These are phyloP conservation scores for Leucopternis melanops DNA, from an alignment of 2,113 vertebrate genomes.

Conservation along the genomic window DNA sequence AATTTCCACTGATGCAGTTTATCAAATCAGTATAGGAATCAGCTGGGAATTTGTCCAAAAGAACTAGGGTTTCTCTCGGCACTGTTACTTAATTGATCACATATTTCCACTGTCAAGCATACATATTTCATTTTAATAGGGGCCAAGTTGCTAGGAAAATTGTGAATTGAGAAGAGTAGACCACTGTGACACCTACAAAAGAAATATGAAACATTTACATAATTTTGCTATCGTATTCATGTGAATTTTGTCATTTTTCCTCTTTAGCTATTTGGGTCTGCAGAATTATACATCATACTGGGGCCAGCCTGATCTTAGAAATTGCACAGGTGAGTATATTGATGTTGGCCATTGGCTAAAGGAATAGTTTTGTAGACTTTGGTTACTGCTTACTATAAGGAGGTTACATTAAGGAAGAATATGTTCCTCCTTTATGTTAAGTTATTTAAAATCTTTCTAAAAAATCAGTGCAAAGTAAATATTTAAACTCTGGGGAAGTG, in stretches of 20 bases:
- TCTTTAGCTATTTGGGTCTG: conserved; percentile 67
- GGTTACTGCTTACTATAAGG: background rate
- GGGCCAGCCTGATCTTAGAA: conserved; percentile 75
- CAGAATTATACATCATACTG: conserved; percentile 77
- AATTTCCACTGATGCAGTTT: background rate
- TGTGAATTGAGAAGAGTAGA: background rate
- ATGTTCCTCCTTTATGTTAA: background rate
- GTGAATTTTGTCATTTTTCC: background rate
- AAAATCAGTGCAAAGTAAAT: background rate
- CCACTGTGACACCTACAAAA: background rate
- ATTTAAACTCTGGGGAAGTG: background rate
- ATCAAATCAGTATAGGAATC: background rate
- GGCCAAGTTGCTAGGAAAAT: background rate
- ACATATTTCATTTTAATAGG: background rate
- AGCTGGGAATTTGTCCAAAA: background rate
- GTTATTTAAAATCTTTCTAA: background rate
- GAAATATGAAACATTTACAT: background rate
- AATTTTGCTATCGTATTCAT: background rate
- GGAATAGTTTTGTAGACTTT: background rate
- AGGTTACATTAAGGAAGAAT: background rate
- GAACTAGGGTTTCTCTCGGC: background rate
- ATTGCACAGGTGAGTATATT: conserved; percentile 77
- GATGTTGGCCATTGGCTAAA: background rate
- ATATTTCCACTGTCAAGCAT: background rate
- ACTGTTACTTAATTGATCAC: background rate